Base-by-base conservation (phyloP, 2,888 invertebrate genomes). In the Epinotia ramella region DNA sequence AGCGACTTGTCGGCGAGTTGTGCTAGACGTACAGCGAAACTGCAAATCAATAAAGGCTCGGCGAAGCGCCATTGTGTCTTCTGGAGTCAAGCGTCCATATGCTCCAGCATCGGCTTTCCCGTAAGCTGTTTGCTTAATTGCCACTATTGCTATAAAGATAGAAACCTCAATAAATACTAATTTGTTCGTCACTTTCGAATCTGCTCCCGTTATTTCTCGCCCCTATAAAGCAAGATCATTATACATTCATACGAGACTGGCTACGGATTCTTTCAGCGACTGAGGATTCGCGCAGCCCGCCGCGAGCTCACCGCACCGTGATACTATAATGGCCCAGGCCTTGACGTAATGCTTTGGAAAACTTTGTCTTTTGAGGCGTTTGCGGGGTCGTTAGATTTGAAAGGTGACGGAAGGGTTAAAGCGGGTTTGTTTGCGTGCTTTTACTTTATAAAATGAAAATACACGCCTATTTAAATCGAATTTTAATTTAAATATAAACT, bases 321-420 rank as follows among this genome's bases (percentile, higher is more conserved):
- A 88, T 90, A 90, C 86, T 91, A 93, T 93, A 93, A 93, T 92
- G 93, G 91, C 81, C 81, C 86, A 81, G 73, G 77, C 74, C 76
- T 68, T 79, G 77, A 78, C 77, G 83, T 84, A 87, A 86, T 81
- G 84, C 83, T 84, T 82, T 82, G 80, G 79, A 82, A 80, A 79
- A 82, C 78, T 79, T 71, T 80, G 80, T 79, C 79, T 81, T 80
- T 78, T 69, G 46, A 73, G 78, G 79, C 79, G 79, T 78, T 76
- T 70, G 63, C 40, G 60, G 49, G n/a, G 66, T 59, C 33, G 73
- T 73, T 70, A 62, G 49, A 63, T 63, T 63, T 63, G 18, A 59
- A 59, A 69, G 60, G 69, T 60, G 69, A 69, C 46, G 40, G 24
- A 46, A 69, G 69, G 59, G 59, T 60, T 49, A 46, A n/a, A 44